Percentiles rank a stretch among this genome's conserved stretches.
Conservation (phyloP, 92 coral and sea anemone species). For the Virgularia gustaviana region DNA sequence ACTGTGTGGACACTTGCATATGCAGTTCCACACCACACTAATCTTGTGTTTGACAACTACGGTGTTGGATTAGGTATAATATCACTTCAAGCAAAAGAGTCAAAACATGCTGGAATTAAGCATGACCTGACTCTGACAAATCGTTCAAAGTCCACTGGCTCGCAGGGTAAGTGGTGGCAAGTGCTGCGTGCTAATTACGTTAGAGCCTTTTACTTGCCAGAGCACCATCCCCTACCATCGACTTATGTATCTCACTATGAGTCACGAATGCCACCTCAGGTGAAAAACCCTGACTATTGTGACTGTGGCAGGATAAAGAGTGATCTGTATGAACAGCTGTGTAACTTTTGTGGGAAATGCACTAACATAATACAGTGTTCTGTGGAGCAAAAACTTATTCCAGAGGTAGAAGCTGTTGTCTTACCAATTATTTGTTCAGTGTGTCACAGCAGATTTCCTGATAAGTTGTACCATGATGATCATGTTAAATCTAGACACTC, state of each 20-base stretch:
- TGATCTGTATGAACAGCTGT: conserved; percentile 30
- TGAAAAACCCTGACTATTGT: neutral
- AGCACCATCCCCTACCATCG: conserved; percentile 16
- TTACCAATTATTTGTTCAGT: conserved; percentile 5
- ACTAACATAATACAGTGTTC: neutral
- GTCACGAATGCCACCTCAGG: conserved; percentile 19
- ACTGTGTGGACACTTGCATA: conserved; percentile 55
- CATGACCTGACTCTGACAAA: conserved; percentile 43
- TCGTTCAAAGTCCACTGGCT: conserved; percentile 40
- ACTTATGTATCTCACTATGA: conserved; percentile 22
- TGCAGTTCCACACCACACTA: conserved; percentile 52
- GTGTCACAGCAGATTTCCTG: conserved; percentile 23
- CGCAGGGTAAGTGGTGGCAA: conserved; percentile 59
- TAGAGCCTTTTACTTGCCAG: conserved; percentile 19
- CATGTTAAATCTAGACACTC: neutral
- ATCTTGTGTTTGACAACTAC: conserved; percentile 31
- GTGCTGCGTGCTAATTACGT: conserved; percentile 39
- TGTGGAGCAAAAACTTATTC: conserved; percentile 8
- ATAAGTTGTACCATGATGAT: conserved; percentile 2
- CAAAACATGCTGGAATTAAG: conserved; percentile 47
- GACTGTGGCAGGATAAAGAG: conserved; percentile 38
- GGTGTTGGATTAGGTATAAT: conserved; percentile 46
- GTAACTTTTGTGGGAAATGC: conserved; percentile 10
- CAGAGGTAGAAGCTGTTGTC: conserved; percentile 2
- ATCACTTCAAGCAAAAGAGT: conserved; percentile 44